These are phyloP conservation scores for Erythrolamprus reginae DNA, from an alignment of 2,113 vertebrate genomes.

Conservation along the genomic window DNA sequence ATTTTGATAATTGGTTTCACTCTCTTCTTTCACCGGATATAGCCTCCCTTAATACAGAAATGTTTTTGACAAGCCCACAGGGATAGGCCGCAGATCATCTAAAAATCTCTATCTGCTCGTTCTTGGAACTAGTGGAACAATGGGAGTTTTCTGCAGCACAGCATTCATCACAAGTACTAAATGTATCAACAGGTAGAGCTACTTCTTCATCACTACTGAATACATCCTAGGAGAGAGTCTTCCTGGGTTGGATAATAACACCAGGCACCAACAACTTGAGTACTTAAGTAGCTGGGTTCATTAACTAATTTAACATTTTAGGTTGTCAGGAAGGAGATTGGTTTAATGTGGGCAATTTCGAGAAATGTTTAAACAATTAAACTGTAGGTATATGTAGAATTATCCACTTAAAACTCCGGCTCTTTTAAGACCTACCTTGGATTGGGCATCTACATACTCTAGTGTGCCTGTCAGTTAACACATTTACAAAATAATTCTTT, in stretches of 20 bases:
- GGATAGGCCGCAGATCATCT: not conserved
- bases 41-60: not conserved
- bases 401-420: not conserved
- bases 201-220: not conserved
- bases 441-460: slow-evolving; percentile 7
- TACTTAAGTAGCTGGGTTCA: slow-evolving; percentile 6
- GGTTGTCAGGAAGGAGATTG: slow-evolving; percentile 9
- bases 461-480: slow-evolving; percentile 31
- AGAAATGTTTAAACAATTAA: not conserved
- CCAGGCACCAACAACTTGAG: not conserved
- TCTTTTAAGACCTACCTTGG: slow-evolving; percentile 15
- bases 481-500: slow-evolving; percentile 47
- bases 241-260: not conserved
- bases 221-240: not conserved
- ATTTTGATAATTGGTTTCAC: not conserved
- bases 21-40: not conserved
- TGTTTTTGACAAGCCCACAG: not conserved
- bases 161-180: not conserved
- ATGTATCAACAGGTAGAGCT: not conserved
- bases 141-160: not conserved
- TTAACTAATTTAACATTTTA: slow-evolving; percentile 11
- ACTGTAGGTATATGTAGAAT: not conserved
- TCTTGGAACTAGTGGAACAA: not conserved
- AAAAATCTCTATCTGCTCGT: not conserved
- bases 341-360: slow-evolving; percentile 30